Conservation (phyloP, 2,888 invertebrate species). For the Thyatira batis region DNA sequence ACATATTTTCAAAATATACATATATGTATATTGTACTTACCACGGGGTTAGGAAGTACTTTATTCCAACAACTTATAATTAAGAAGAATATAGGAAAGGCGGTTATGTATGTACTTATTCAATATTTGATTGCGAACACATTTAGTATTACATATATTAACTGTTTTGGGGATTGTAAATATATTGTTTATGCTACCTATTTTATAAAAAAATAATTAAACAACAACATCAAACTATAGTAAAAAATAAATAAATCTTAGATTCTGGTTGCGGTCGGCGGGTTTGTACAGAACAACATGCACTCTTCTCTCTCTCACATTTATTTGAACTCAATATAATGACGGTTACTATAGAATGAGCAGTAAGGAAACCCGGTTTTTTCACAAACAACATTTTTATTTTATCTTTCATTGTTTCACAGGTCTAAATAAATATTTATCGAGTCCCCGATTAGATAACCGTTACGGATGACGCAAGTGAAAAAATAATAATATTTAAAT, state of each 20-base stretch:
- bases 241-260: background rate
- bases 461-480: slow-evolving; percentile 41
- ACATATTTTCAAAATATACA: background rate
- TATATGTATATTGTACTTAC: background rate
- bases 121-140: background rate
- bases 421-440: slow-evolving; percentile 15
- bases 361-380: slow-evolving; percentile 62
- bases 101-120: too few species aligned
- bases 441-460: slow-evolving; percentile 33
- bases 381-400: slow-evolving; percentile 15
- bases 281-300: slow-evolving; percentile 60
- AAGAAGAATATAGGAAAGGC: background rate
- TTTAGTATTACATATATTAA: background rate
- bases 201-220: background rate
- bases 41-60: background rate
- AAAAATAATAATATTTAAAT: slow-evolving; percentile 34
- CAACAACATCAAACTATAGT: slow-evolving; percentile 1
- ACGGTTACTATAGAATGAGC: slow-evolving; percentile 66
- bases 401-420: slow-evolving; percentile 39
- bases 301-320: slow-evolving; percentile 60
- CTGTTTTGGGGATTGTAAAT: background rate
- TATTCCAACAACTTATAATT: background rate
- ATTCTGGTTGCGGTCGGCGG: slow-evolving; percentile 59
- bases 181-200: background rate
- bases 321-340: slow-evolving; percentile 50